Conservation (phyloP, 2,888 invertebrate genomes). For the Drosophila longiperda region DNA sequence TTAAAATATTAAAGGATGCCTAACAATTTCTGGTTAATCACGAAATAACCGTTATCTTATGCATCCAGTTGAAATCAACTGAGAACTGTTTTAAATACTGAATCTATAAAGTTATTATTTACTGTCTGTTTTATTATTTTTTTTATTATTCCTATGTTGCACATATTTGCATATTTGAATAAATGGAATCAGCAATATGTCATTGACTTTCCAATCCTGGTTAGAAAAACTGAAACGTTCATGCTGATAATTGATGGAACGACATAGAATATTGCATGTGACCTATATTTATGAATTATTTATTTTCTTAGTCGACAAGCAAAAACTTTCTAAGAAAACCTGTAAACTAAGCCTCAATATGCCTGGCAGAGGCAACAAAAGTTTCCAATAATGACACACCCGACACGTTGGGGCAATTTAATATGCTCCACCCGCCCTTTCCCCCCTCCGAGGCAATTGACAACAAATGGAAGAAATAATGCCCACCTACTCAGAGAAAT, state of each 20-base stretch:
- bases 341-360: background rate
- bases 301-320: constrained; percentile 13
- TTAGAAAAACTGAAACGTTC: background rate
- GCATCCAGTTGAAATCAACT: background rate
- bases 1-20: no score
- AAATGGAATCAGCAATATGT: background rate
- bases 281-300: constrained; percentile 9
- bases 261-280: constrained; percentile 12
- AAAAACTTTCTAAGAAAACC: constrained; percentile 8
- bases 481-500: background rate
- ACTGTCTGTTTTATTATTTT: background rate
- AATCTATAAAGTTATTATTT: background rate
- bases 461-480: background rate
- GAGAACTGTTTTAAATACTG: background rate
- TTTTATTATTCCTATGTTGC: background rate
- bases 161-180: background rate
- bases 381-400: constrained; percentile 6
- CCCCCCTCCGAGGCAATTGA: background rate
- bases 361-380: background rate
- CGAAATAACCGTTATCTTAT: background rate
- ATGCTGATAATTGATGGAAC: background rate
- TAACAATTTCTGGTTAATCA: background rate
- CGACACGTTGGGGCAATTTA: constrained; percentile 8
- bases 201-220: background rate
- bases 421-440: background rate